These are phyloP conservation scores for Orthosia gracilis DNA, from an alignment of 2,888 invertebrate species.

Conservation along the genomic window DNA sequence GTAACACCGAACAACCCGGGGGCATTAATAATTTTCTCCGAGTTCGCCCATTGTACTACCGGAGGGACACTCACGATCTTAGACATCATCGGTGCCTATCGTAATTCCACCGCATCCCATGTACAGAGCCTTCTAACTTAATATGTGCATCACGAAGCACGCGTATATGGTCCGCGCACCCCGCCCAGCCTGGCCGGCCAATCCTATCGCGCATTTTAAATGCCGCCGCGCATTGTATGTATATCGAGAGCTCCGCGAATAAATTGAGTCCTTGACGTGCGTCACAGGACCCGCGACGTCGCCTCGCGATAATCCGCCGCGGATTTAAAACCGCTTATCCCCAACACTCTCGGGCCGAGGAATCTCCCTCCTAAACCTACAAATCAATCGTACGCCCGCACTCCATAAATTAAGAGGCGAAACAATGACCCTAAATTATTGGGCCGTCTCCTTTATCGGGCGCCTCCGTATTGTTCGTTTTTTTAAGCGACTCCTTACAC, in stretches of 20 bases:
- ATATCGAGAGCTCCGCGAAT: slow-evolving; percentile 86
- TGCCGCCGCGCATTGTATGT: slow-evolving; percentile 88
- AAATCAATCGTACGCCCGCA: slow-evolving; percentile 89
- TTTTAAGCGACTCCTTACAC: slow-evolving; percentile 86
- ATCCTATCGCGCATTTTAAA: slow-evolving; percentile 89
- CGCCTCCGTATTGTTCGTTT: slow-evolving; percentile 84
- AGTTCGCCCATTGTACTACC: slow-evolving; percentile 80
- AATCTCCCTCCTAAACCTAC: slow-evolving; percentile 85
- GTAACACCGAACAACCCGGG: slow-evolving; percentile 76
- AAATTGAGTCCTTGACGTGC: slow-evolving; percentile 87
- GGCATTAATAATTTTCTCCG: slow-evolving; percentile 82
- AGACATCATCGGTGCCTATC: slow-evolving; percentile 83
- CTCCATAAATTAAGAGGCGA: slow-evolving; percentile 89
- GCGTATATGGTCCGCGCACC: slow-evolving; percentile 86
- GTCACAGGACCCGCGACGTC: slow-evolving; percentile 64
- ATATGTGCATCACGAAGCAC: slow-evolving; percentile 90
- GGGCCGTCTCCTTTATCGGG: slow-evolving; percentile 88
- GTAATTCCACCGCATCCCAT: slow-evolving; percentile 86
- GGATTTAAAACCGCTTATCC: slow-evolving; percentile 79
- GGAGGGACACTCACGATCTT: slow-evolving; percentile 85
- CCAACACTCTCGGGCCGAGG: slow-evolving; percentile 77
- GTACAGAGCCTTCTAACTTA: slow-evolving; percentile 88
- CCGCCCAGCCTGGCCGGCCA: slow-evolving; percentile 86
- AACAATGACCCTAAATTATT: slow-evolving; percentile 91
- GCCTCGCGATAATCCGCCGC: slow-evolving; percentile 69